Conservation (phyloP, 2,888 invertebrate genomes). For the Catocala sponsa region DNA sequence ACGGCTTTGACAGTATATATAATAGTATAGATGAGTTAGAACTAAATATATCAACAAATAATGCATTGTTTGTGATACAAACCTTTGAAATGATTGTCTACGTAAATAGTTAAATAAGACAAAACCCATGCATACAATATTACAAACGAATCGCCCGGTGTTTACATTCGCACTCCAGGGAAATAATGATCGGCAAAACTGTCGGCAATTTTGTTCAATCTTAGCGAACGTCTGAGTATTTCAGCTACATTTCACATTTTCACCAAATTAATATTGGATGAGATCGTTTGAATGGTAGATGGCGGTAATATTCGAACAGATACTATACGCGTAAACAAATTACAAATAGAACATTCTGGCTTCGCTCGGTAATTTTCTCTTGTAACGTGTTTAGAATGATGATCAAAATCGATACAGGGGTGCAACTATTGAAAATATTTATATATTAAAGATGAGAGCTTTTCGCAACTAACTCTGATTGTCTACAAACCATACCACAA, state of each 20-base stretch:
- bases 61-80: not conserved
- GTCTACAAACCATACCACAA: too few relatives aligned
- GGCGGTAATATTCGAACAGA: conserved; percentile 30
- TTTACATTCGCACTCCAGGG: conserved; percentile 53
- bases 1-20: too few relatives aligned
- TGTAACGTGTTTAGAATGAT: conserved; percentile 31
- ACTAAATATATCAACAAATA: too few relatives aligned
- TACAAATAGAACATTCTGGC: conserved; percentile 25
- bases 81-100: conserved; percentile 4
- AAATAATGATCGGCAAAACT: conserved; percentile 57
- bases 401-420: conserved; percentile 17
- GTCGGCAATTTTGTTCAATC: conserved; percentile 37
- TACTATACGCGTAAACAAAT: conserved; percentile 26
- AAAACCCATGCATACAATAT: conserved; percentile 53
- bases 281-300: conserved; percentile 42
- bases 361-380: conserved; percentile 19
- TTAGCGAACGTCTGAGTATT: conserved; percentile 25
- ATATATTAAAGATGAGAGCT: not conserved
- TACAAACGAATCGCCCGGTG: conserved; percentile 46
- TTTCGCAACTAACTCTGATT: too few relatives aligned
- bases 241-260: conserved; percentile 43
- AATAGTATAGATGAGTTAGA: too few relatives aligned
- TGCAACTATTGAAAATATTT: not conserved
- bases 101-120: conserved; percentile 33
- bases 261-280: conserved; percentile 46